Evolutionary conservation across 2,797 vertebrate genomes (phyloP), one percentile per base, ranked within the genome.

Genomic region (Acanthurus tractus): DNA sequence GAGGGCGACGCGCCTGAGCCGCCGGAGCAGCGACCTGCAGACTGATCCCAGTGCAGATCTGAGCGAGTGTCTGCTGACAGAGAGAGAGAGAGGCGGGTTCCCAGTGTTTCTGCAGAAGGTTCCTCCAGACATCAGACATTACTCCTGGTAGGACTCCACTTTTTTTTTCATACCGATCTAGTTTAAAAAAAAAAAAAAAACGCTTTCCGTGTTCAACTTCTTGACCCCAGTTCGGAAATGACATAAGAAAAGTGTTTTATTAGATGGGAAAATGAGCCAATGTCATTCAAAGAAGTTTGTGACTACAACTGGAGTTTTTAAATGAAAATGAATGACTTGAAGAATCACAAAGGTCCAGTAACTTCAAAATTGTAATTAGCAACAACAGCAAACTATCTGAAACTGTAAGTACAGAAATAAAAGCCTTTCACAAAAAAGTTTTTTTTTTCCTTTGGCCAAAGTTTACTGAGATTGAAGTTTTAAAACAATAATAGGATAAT

Each of bases 91-190:
- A 79, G 79, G 80, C 56, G 74, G 83, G 50, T 65, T 70, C 49
- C 75, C 52, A 49, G 86, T 69, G 74, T 25, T 83, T 61, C 40
- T 81, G 54, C 84, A 58, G 44, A 72, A 78, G 88, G 74, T 78
- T 52, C 79, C 73, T 85, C 63, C 74, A 76, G 54, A 82, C 82
- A 88, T 64, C 78, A 77, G 53, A 72, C 63, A 62, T 56, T 25
- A 61, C 79, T 77, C 54, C 85, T 79, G 95, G 94, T 95, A 94
- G 86, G 94, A 83, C 63, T 49, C 14, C n/a, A 53, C 22, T 62
- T 72, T 68, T 59, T 13, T n/a, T 3, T 53, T 53, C 53, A 52
- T 7, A 57, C n/a, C 20, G 44, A 6, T 46, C 20, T 49, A 22
- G 63, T 36, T 38, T 62, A n/a, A n/a, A n/a, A n/a, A n/a, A n/a